A percentile compares a stretch with the other conserved stretches of the same genome.
Evolutionary conservation across 2,888 invertebrate genomes (phyloP).

Genomic region (Synergus gifuensis): DNA sequence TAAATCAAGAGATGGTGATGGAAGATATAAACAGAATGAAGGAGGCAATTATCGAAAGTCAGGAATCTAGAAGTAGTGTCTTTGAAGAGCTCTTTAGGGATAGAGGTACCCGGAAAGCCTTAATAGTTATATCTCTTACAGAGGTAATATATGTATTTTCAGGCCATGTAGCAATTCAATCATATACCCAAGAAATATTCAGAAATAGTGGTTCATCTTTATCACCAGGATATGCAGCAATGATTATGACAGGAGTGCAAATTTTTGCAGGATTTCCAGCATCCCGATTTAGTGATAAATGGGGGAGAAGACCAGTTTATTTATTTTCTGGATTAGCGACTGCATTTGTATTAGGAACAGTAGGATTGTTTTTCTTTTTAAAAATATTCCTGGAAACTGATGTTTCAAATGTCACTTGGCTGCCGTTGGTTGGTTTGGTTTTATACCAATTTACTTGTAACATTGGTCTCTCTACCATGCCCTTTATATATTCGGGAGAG

Average conservation of each 20-base stretch:
- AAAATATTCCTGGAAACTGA: slow-evolving; percentile 78
- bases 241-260: slow-evolving; percentile 80
- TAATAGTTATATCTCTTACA: slow-evolving; percentile 81
- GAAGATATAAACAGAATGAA: slow-evolving; percentile 81
- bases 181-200: slow-evolving; percentile 83
- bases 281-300: slow-evolving; percentile 81
- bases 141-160: slow-evolving; percentile 83
- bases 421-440: slow-evolving; percentile 81
- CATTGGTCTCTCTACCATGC: slow-evolving; percentile 82
- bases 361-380: slow-evolving; percentile 81
- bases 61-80: background rate
- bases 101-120: slow-evolving; percentile 80
- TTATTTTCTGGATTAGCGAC: slow-evolving; percentile 81
- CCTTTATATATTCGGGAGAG: slow-evolving; percentile 83
- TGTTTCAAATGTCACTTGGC: slow-evolving; percentile 79
- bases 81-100: slow-evolving; percentile 77
- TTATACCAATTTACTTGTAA: slow-evolving; percentile 80
- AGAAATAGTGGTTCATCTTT: slow-evolving; percentile 79
- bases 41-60: slow-evolving; percentile 79
- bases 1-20: slow-evolving; percentile 78
- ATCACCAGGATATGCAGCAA: slow-evolving; percentile 79
- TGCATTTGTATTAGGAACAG: slow-evolving; percentile 79
- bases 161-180: slow-evolving; percentile 81
- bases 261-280: slow-evolving; percentile 80
- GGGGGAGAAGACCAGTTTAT: slow-evolving; percentile 81